Evolutionary conservation across 2,113 vertebrate species (phyloP).

Genomic region (Antennarius striatus): DNA sequence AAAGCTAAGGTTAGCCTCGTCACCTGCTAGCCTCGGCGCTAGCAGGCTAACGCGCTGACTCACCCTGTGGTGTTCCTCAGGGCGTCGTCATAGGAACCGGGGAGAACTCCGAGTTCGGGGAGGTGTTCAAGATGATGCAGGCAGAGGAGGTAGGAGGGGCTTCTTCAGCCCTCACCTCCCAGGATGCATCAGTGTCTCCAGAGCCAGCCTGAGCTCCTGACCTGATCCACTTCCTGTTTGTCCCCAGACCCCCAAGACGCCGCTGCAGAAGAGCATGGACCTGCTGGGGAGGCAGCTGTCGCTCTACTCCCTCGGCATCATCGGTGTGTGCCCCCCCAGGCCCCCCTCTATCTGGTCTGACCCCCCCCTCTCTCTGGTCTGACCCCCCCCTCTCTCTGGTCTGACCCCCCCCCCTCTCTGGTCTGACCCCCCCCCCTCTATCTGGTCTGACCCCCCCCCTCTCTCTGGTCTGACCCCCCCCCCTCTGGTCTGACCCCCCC

Average conservation of each 20-base stretch:
- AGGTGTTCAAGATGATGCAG: constrained; percentile 99
- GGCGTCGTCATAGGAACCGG: constrained; percentile 98
- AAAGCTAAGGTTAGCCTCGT: constrained; percentile 88
- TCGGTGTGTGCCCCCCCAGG: constrained; percentile 76
- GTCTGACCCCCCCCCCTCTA: no score
- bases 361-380: no score
- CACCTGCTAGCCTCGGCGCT: no score
- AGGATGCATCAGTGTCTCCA: not conserved
- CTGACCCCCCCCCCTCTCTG: no score
- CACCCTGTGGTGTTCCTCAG: constrained; percentile 69
- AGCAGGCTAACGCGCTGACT: not conserved
- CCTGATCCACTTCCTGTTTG: not conserved
- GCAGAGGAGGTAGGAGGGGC: constrained; percentile 88
- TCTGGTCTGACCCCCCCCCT: no score
- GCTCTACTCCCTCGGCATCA: constrained; percentile 96
- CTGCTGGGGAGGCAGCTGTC: constrained; percentile 97
- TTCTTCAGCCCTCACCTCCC: no score
- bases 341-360: no score
- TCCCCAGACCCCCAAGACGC: constrained; percentile 94
- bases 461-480: no score
- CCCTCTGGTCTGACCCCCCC: no score
- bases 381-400: no score
- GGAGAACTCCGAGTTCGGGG: constrained; percentile 97
- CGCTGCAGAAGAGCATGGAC: constrained; percentile 99
- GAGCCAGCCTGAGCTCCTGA: no score